These are phyloP conservation scores for Henricia sp. DNA, from an alignment of 53 echinoderm and acorn worm genomes.

Conservation along the genomic window DNA sequence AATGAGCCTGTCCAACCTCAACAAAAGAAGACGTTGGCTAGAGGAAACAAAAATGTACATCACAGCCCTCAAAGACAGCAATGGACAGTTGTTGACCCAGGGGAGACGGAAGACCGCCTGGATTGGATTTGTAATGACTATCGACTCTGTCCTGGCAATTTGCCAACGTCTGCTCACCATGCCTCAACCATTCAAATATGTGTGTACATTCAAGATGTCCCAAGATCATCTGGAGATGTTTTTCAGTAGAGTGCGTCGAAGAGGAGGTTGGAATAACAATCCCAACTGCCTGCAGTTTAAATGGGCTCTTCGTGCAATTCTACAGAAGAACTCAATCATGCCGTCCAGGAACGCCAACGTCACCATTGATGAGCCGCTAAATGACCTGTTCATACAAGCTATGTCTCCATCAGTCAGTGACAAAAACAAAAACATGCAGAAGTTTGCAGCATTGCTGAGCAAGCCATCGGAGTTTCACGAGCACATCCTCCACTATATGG, in stretches of 20 bases:
- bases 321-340: conserved; percentile 41
- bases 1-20: conserved; percentile 47
- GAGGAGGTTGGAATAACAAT: conserved; percentile 65
- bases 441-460: conserved; percentile 44
- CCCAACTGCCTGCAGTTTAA: conserved; percentile 71
- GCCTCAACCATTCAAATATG: conserved; percentile 59
- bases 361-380: conserved; percentile 43
- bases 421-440: conserved; percentile 32
- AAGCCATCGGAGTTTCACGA: conserved; percentile 64
- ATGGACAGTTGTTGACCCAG: conserved; percentile 4
- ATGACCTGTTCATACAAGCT: conserved; percentile 12
- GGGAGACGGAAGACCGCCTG: conserved; percentile 60
- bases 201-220: conserved; percentile 71
- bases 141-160: conserved; percentile 56
- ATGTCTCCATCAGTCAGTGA: neutral
- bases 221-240: conserved; percentile 71
- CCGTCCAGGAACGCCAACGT: conserved; percentile 61
- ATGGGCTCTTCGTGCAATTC: conserved; percentile 71
- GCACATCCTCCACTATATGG: conserved; percentile 55
- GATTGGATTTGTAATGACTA: conserved; percentile 61
- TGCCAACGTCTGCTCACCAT: conserved; percentile 58
- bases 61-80: conserved; percentile 29
- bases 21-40: conserved; percentile 49
- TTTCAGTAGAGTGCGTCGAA: conserved; percentile 50
- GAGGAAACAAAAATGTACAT: conserved; percentile 61